phyloP scores from a whole-genome alignment of 2,113 vertebrate species.

The Lepus europaeus region DNA sequence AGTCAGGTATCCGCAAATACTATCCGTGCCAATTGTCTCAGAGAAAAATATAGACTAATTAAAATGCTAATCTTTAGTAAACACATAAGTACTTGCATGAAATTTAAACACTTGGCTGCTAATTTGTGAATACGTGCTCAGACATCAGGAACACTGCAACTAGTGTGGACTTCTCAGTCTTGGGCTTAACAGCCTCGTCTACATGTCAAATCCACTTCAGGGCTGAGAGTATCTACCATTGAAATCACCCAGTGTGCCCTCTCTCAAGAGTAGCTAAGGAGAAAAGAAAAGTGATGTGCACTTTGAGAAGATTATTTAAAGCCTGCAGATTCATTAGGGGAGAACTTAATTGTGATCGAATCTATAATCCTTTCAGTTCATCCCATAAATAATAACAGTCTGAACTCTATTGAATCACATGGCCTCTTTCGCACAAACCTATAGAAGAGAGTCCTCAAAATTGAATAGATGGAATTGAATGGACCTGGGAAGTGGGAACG shows the following conservation, averaged over 20 bases:
- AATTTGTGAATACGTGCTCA: constrained; percentile 76
- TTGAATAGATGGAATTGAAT: constrained; percentile 83
- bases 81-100: constrained; percentile 77
- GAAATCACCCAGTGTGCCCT: constrained; percentile 82
- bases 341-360: constrained; percentile 83
- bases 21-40: constrained; percentile 65
- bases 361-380: constrained; percentile 84
- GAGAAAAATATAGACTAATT: constrained; percentile 78
- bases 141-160: constrained; percentile 76
- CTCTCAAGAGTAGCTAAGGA: constrained; percentile 77
- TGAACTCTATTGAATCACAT: constrained; percentile 81
- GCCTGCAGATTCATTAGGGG: constrained; percentile 81
- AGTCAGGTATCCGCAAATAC: constrained; percentile 73
- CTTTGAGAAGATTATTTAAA: constrained; percentile 85
- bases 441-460: constrained; percentile 82
- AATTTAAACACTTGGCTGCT: constrained; percentile 78
- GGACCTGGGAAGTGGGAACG: constrained; percentile 77
- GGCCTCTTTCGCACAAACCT: constrained; percentile 80
- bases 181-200: constrained; percentile 75
- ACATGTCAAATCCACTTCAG: constrained; percentile 80
- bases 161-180: constrained; percentile 75
- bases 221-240: constrained; percentile 80
- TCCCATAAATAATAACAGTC: constrained; percentile 83
- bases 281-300: constrained; percentile 83
- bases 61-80: constrained; percentile 81